Evolutionary conservation across 2,113 vertebrate species (phyloP), one percentile per base, ranked within the genome.

Genomic region (Notarius lentiginosus): DNA sequence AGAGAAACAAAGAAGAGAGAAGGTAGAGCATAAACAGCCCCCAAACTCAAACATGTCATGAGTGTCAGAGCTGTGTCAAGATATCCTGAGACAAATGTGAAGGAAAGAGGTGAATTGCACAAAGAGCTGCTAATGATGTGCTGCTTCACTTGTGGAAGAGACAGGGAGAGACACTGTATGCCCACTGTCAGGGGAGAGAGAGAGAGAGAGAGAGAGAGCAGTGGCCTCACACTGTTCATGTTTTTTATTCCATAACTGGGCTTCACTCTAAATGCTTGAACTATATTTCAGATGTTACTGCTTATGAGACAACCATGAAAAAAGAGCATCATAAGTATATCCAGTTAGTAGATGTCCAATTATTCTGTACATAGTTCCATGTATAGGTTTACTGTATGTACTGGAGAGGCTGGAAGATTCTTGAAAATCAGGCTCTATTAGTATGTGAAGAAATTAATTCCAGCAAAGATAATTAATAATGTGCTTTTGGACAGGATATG

Each of bases 1-100:
- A 94, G 91, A 91, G 80, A 76, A 84, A 87, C 76, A 82, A 84
- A 82, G 76, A 47, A 55, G 76, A n/a, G 34, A 56, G 51, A 72
- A 76, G 58, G 55, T 55, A 87, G 24, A 63, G 79, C 82, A 60
- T 82, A 89, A 85, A 88, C 82, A 86, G 24, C 53, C 76, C 83
- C 84, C 73, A 65, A 86, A 87, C 84, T 87, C 88, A 90, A 79
- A 89, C 60, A 84, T 90, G 88, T 89, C 81, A 84, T 53, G 53
- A 53, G 56, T 79, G 73, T 89, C 79, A 86, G 82, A 84, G 84
- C 77, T 87, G 88, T 86, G 84, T 87, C 85, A 89, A 80, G 88
- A 77, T 86, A 87, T 73, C 55, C 84, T 86, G 79, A 84, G 86
- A 86, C 84, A 84, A 70, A 79, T 79, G 82, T 88, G 84, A 79